Conservation (phyloP, 2,113 vertebrate species). For the Callorhinus ursinus region DNA sequence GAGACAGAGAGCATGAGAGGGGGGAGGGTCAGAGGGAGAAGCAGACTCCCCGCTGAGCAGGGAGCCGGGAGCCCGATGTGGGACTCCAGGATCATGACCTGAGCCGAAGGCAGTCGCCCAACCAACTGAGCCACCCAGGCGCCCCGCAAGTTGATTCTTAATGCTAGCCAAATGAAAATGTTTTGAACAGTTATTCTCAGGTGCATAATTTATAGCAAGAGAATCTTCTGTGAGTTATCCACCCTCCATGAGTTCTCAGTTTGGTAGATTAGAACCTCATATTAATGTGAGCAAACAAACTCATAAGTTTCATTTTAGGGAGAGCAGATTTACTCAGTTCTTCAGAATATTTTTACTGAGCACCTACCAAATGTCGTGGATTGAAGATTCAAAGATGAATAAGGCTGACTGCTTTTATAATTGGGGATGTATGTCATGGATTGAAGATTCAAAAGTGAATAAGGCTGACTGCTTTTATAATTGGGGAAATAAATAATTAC, state of each 20-base stretch:
- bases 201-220: conserved; percentile 17
- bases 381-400: background rate
- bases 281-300: background rate
- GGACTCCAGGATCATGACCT: too few relatives aligned
- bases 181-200: background rate
- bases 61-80: too few relatives aligned
- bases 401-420: conserved; percentile 18
- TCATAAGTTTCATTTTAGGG: background rate
- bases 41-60: too few relatives aligned
- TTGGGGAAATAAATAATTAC: background rate
- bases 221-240: background rate
- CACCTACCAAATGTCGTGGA: background rate
- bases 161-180: conserved; percentile 18
- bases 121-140: too few relatives aligned
- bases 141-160: background rate
- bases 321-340: background rate
- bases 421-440: background rate
- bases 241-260: background rate
- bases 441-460: background rate
- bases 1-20: too few relatives aligned
- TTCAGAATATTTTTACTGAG: background rate
- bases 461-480: conserved; percentile 15
- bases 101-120: too few relatives aligned
- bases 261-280: background rate
- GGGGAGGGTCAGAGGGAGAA: too few relatives aligned